Conservation (phyloP, 2,113 vertebrate genomes). For the Sitta europaea region DNA sequence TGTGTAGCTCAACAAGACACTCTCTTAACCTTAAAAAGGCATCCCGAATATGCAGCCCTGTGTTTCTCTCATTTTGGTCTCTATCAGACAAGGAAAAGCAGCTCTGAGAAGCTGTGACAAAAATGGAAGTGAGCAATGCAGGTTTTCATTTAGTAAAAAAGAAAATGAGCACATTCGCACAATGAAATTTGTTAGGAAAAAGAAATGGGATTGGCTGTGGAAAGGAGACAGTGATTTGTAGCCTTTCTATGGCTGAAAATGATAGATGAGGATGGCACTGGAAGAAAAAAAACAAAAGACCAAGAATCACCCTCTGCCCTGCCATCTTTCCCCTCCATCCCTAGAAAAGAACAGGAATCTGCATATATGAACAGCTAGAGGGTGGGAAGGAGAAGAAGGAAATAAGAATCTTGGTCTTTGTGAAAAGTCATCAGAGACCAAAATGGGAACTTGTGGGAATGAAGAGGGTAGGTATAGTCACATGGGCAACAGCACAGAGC, state of each 20-base stretch:
- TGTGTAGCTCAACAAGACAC: background rate
- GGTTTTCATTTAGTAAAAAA: background rate
- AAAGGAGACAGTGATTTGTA: conserved; percentile 10
- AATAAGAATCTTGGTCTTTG: background rate
- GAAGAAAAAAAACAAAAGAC: background rate
- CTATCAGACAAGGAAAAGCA: background rate
- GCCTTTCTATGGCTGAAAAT: background rate
- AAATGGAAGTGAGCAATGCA: background rate
- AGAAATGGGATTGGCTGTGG: background rate
- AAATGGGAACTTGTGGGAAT: background rate
- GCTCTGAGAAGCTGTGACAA: background rate
- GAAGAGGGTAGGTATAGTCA: background rate
- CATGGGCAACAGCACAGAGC: background rate
- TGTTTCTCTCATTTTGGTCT: background rate
- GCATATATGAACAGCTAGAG: background rate
- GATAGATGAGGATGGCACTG: background rate
- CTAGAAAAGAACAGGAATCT: background rate
- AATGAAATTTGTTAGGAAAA: background rate
- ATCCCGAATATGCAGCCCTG: background rate
- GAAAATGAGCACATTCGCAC: background rate
- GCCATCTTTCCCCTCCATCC: background rate
- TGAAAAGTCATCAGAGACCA: background rate
- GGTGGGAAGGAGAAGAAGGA: background rate
- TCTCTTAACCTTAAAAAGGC: background rate
- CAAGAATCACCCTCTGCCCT: background rate